Percentiles rank a stretch among this genome's conserved stretches.
Conservation (phyloP, 2,888 invertebrate genomes). For the Oscheius onirici region DNA sequence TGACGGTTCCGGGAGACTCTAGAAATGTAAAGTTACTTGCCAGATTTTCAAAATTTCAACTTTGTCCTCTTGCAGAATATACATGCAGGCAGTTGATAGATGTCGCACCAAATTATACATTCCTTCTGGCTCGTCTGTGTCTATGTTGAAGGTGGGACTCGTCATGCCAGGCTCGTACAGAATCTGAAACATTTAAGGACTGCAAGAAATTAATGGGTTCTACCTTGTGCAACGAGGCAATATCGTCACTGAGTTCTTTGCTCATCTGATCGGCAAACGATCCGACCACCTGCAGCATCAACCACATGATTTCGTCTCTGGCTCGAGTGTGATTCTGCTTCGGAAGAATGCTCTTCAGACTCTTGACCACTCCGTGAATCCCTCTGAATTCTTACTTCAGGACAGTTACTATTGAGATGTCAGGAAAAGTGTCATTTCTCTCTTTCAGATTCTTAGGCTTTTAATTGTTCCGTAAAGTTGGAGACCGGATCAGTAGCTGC, state of each 20-base stretch:
- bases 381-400: constrained; percentile 32
- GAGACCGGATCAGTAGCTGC: too few species aligned
- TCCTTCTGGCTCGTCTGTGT: constrained; percentile 46
- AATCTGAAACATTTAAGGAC: constrained; percentile 9
- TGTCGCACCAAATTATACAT: constrained; percentile 43
- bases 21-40: constrained; percentile 18
- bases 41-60: constrained; percentile 6
- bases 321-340: constrained; percentile 79
- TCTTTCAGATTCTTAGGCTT: too few species aligned
- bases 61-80: constrained; percentile 36
- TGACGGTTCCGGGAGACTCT: constrained; percentile 21
- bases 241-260: constrained; percentile 38
- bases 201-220: background rate
- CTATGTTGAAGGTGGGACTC: constrained; percentile 38
- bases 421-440: too few species aligned
- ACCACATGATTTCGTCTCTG: constrained; percentile 98
- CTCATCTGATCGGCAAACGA: constrained; percentile 83
- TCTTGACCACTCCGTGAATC: constrained; percentile 34
- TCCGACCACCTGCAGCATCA: constrained; percentile 92
- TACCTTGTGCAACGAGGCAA: constrained; percentile 41
- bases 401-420: background rate
- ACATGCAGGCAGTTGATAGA: constrained; percentile 52
- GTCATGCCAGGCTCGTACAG: constrained; percentile 43
- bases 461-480: too few species aligned
- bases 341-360: constrained; percentile 28